Evolutionary conservation across 2,113 vertebrate genomes (phyloP).

Genomic region (Phrynocephalus versicolor): DNA sequence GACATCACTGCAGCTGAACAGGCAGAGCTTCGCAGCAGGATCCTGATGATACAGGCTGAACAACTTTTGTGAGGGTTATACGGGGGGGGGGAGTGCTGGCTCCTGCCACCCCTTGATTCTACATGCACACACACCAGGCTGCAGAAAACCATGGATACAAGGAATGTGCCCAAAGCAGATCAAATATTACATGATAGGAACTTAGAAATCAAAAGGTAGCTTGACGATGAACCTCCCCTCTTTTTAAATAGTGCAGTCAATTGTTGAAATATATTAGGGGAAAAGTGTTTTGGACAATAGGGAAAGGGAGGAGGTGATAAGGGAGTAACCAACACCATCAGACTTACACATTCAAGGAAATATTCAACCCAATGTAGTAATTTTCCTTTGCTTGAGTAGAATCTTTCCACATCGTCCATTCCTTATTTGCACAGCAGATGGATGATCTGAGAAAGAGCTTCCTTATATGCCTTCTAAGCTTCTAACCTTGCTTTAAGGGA

Average conservation of each 20-base stretch:
- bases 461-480: too few species aligned
- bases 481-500: too few species aligned
- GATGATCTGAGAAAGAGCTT: background rate
- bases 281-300: background rate
- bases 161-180: background rate
- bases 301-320: background rate
- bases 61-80: background rate
- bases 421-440: background rate
- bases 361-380: background rate
- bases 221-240: background rate
- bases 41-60: background rate
- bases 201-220: background rate
- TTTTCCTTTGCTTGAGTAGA: background rate
- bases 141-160: too few species aligned
- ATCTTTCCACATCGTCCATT: background rate
- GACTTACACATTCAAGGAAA: background rate
- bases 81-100: too few species aligned
- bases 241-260: too few species aligned
- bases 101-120: too few species aligned
- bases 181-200: background rate
- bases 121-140: too few species aligned
- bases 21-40: too few species aligned
- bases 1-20: too few species aligned
- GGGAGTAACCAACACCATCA: background rate
- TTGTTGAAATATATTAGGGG: background rate